These are phyloP conservation scores for Drosophila nikananu DNA, from an alignment of 1,140 invertebrate species.

Conservation along the genomic window DNA sequence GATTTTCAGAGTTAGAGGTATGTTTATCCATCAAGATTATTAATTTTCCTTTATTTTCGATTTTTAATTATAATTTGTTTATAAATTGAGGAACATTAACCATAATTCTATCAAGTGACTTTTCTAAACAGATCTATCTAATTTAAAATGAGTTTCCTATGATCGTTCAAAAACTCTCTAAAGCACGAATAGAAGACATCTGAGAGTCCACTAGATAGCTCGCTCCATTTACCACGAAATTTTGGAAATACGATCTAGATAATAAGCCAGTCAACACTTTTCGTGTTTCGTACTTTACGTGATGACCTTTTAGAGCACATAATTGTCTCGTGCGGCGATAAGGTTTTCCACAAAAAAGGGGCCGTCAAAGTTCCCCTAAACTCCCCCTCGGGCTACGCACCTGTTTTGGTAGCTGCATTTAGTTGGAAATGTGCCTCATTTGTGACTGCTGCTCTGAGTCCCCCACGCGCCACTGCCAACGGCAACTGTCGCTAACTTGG, in stretches of 20 bases:
- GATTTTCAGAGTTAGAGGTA: no score
- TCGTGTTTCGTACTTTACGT: slow-evolving; percentile 25
- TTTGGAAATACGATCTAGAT: slow-evolving; percentile 19
- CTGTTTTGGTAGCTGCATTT: slow-evolving; percentile 28
- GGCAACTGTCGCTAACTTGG: slow-evolving; percentile 54
- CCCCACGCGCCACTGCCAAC: slow-evolving; percentile 62
- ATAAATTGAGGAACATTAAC: neutral
- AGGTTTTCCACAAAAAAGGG: slow-evolving; percentile 2
- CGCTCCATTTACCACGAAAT: slow-evolving; percentile 20
- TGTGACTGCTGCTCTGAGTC: slow-evolving; percentile 16
- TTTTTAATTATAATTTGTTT: neutral
- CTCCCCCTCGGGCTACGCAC: slow-evolving; percentile 31
- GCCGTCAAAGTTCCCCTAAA: neutral
- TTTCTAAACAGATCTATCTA: no score
- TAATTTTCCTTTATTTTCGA: no score
- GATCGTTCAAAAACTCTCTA: neutral
- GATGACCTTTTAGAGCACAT: slow-evolving; percentile 23
- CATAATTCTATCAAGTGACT: neutral
- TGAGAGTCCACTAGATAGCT: neutral
- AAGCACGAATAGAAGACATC: neutral
- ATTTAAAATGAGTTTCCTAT: neutral
- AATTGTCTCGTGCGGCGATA: slow-evolving; percentile 10
- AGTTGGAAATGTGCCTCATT: slow-evolving; percentile 53
- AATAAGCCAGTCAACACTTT: slow-evolving; percentile 18
- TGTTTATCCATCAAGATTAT: no score